Conservation (phyloP, 1,140 invertebrate genomes). For the Macrobrachium rosenbergii region DNA sequence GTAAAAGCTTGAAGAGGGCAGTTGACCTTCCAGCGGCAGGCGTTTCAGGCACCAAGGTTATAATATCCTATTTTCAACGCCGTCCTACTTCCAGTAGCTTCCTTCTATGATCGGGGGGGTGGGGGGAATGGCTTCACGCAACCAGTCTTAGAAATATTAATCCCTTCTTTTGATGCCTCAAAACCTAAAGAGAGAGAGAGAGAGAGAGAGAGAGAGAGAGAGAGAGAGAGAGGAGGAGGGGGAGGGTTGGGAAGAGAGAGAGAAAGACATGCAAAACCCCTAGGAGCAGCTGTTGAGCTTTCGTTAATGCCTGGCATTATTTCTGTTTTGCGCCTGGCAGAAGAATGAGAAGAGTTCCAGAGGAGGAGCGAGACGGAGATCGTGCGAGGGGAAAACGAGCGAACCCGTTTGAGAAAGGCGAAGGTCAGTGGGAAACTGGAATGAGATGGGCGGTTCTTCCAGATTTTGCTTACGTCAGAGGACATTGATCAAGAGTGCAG, state of each 20-base stretch:
- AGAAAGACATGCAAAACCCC: background rate
- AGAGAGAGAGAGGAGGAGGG: background rate
- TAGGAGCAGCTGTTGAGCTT: too few species aligned
- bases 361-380: background rate
- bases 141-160: background rate
- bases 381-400: background rate
- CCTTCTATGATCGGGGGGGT: background rate
- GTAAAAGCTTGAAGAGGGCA: background rate
- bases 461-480: slow-evolving; percentile 46
- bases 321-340: too few species aligned
- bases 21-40: background rate
- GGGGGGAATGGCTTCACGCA: slow-evolving; percentile 8
- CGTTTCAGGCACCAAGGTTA: too few species aligned
- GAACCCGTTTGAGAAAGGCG: background rate
- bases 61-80: too few species aligned
- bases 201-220: slow-evolving; percentile 6
- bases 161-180: background rate
- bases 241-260: slow-evolving; percentile 3
- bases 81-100: background rate
- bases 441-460: slow-evolving; percentile 18
- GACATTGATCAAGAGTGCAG: slow-evolving; percentile 37
- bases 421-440: slow-evolving; percentile 2
- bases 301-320: too few species aligned
- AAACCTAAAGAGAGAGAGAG: background rate
- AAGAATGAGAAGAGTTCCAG: too few species aligned